phyloP scores from a whole-genome alignment of 2,113 vertebrate genomes.

The Dicaeum eximium region DNA sequence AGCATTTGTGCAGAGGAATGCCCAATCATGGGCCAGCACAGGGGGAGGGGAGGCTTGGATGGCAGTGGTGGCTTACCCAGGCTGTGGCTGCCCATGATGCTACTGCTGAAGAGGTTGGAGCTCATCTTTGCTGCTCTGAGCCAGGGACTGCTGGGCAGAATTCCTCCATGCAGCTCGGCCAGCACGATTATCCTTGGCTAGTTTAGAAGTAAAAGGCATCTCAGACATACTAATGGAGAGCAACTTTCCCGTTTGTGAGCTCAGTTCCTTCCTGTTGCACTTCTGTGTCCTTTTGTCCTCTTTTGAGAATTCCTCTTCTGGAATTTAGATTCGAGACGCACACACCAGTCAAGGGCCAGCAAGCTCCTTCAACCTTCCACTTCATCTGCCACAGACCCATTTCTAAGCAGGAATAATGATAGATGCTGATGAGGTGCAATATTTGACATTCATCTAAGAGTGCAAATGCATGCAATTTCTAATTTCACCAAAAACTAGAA shows the following conservation, averaged over 20 bases:
- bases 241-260: neutral
- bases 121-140: neutral
- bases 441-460: neutral
- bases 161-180: neutral
- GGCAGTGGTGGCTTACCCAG: neutral
- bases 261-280: neutral
- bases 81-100: neutral
- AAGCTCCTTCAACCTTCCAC: neutral
- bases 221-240: neutral
- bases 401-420: neutral
- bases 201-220: neutral
- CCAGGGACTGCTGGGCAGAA: neutral
- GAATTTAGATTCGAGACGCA: neutral
- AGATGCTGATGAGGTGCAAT: conserved; percentile 35
- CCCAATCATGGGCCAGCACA: accelerated
- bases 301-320: neutral
- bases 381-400: neutral
- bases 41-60: neutral
- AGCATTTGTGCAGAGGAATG: accelerated
- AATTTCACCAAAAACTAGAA: neutral
- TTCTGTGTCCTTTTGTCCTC: neutral
- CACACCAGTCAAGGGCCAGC: neutral
- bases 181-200: neutral
- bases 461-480: neutral
- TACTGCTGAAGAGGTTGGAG: accelerated